Evolutionary conservation across 2,113 vertebrate species (phyloP).

Genomic region (Microcebus murinus): DNA sequence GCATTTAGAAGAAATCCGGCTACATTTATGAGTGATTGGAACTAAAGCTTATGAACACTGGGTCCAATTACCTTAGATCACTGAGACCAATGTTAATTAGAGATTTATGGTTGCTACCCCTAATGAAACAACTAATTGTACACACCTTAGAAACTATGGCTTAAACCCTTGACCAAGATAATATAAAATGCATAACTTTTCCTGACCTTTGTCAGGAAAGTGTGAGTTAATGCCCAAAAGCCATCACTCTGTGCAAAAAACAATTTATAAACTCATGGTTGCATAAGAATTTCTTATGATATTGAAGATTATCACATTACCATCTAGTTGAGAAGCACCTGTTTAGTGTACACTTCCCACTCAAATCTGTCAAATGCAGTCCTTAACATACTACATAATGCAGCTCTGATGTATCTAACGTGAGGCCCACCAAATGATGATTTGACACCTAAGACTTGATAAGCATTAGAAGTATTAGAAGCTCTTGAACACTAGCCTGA

Average conservation of each 20-base stretch:
- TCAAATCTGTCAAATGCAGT: not conserved
- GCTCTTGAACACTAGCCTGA: not conserved
- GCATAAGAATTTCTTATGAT: not conserved
- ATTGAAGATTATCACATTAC: not conserved
- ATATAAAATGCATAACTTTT: not conserved
- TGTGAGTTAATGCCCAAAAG: not conserved
- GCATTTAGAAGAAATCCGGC: slow-evolving; percentile 22
- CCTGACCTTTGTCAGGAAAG: slow-evolving; percentile 11
- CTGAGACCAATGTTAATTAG: not conserved
- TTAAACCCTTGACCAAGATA: not conserved
- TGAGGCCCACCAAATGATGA: not conserved
- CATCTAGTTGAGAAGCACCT: not conserved
- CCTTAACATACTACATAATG: not conserved
- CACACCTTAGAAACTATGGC: not conserved
- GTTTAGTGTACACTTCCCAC: not conserved
- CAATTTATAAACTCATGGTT: not conserved
- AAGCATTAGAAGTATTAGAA: not conserved
- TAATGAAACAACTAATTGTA: not conserved
- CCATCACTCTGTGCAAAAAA: slow-evolving; percentile 12
- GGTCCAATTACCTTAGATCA: not conserved
- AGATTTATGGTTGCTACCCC: not conserved
- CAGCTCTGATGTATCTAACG: not conserved
- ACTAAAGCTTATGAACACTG: not conserved
- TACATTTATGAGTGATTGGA: not conserved
- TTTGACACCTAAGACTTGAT: not conserved